These are phyloP conservation scores for Platanista minor DNA, from an alignment of 2,113 vertebrate species.

Conservation along the genomic window DNA sequence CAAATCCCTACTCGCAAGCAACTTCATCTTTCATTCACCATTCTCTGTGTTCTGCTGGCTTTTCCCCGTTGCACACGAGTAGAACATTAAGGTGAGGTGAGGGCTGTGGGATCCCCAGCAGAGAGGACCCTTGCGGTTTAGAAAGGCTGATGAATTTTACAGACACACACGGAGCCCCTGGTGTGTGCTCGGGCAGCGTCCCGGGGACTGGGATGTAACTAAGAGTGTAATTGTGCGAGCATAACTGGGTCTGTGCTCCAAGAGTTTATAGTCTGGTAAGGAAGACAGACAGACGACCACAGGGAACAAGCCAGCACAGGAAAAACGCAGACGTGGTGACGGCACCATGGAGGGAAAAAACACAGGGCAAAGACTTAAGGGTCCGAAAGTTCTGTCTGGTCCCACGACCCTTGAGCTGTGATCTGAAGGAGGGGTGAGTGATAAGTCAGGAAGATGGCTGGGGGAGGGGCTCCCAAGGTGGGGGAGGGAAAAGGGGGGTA, in stretches of 20 bases:
- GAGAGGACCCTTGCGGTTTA: background rate
- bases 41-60: background rate
- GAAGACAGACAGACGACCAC: fast-evolving
- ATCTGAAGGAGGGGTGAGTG: background rate
- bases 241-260: background rate
- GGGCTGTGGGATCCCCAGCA: background rate
- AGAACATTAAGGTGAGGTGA: fast-evolving
- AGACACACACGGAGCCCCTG: fast-evolving
- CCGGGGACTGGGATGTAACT: background rate
- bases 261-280: fast-evolving
- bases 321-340: fast-evolving
- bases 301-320: fast-evolving
- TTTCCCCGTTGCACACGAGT: background rate
- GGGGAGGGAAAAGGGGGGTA: background rate
- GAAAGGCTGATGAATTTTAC: background rate
- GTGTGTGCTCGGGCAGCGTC: too few species aligned
- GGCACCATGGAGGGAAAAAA: fast-evolving
- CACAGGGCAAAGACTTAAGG: fast-evolving
- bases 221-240: background rate
- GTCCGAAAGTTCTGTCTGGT: background rate
- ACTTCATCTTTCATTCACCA: background rate
- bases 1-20: background rate
- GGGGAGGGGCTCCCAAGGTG: background rate
- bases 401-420: background rate
- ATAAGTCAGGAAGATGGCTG: fast-evolving